phyloP scores from a whole-genome alignment of 2,888 invertebrate species.

The Tetheella fluctuosa region DNA sequence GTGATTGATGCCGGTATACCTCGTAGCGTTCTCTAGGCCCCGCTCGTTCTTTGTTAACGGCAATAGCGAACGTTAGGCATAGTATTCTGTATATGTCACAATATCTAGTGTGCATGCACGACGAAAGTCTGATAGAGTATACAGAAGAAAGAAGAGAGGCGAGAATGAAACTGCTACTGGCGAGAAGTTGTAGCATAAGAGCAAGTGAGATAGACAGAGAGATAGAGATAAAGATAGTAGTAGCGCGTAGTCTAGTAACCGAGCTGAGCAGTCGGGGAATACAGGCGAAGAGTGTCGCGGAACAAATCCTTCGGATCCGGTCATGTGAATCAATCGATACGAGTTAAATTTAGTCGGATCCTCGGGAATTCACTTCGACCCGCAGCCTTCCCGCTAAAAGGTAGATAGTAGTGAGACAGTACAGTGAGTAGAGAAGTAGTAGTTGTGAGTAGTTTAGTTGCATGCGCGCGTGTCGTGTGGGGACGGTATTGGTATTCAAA shows the following conservation, averaged over 20 bases:
- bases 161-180: conserved; percentile 79
- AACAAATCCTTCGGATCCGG: conserved; percentile 72
- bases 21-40: conserved; percentile 71
- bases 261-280: conserved; percentile 77
- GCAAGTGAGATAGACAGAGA: conserved; percentile 79
- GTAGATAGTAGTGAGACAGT: conserved; percentile 76
- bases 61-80: conserved; percentile 78
- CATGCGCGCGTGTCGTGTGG: conserved; percentile 84
- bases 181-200: conserved; percentile 79
- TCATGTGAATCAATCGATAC: conserved; percentile 30
- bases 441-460: conserved; percentile 79
- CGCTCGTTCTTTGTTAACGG: conserved; percentile 65
- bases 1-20: conserved; percentile 62
- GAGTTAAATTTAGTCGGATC: conserved; percentile 66
- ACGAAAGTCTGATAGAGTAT: conserved; percentile 79
- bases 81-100: conserved; percentile 80
- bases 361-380: conserved; percentile 74
- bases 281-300: conserved; percentile 73
- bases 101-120: conserved; percentile 85
- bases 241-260: conserved; percentile 79
- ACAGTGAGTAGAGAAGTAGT: conserved; percentile 81
- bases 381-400: conserved; percentile 77
- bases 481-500: conserved; percentile 89
- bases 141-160: conserved; percentile 80
- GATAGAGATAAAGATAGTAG: conserved; percentile 69